Evolutionary conservation across 2,797 vertebrate genomes (phyloP), one percentile per base, ranked within the genome.

Genomic region (Rachycentron canadum): DNA sequence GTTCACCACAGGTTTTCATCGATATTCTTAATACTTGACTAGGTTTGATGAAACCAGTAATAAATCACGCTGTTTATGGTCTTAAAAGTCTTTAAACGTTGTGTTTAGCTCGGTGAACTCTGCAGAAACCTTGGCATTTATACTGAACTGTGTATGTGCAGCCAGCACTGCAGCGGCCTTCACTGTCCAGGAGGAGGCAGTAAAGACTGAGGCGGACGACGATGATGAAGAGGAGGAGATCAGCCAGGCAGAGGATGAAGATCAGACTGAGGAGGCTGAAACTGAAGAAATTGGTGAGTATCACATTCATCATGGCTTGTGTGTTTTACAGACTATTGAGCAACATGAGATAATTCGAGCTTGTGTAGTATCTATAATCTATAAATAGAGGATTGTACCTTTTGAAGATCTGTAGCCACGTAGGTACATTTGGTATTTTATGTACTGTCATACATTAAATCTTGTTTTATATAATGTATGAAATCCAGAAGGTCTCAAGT

Each of bases 181-280:
- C 4, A 52, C 58, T 11, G 78, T 69, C 83, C 88, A 92, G 71
- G 52, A 92, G 84, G 90, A 75, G 82, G 90, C 70, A 56, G 61
- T 57, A 66, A 36, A 91, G 83, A 68, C 81, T 2, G 82, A 87
- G 12, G 81, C 17, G 63, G 88, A 86, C 17, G 56, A 26, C 0
- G 55, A 75, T 0, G 81, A 88, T 5, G 86, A 81, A 0, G 78
- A 84, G 23, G 86, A 82, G 0, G 76, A 79, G 9, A 5, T 63
- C 36, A 9, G 57, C 50, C 67, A 88, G 45, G 79, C 73, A n/a
- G 84, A 74, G 25, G 85, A 85, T 40, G 85, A 86, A 58, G 71
- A 84, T 0, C 5, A 84, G 53, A 28, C 59, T 12, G 77, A 91
- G 41, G 88, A 89, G n/a, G 66, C n/a, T 32, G 88, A 88, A 11